Evolutionary conservation across 2,888 invertebrate species (phyloP).

Genomic region (Mesorhabditis sp.): DNA sequence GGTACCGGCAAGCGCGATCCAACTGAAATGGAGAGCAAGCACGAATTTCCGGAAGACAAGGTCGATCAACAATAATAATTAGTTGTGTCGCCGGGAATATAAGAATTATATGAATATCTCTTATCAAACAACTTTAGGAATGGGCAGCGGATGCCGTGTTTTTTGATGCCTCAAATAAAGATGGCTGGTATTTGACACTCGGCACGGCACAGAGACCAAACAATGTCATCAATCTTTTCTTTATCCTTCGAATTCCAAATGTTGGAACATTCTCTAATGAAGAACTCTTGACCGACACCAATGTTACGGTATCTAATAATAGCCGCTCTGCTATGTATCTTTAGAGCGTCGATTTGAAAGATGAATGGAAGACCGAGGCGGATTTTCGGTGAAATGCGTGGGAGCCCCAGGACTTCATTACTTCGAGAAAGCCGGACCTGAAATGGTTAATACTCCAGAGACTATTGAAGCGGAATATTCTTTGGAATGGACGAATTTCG

Average conservation of each 20-base stretch:
- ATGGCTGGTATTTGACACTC: conserved; percentile 57
- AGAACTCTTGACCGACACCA: conserved; percentile 42
- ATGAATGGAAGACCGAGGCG: conserved; percentile 66
- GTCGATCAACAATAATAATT: not conserved
- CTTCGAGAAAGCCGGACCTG: conserved; percentile 18
- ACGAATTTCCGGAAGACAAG: conserved; percentile 27
- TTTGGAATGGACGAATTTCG: conserved; percentile 68
- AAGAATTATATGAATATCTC: not conserved
- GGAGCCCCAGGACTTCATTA: conserved; percentile 58
- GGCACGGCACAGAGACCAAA: conserved; percentile 47
- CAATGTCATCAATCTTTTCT: conserved; percentile 47
- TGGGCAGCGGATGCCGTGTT: conserved; percentile 76
- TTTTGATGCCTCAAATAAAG: conserved; percentile 70
- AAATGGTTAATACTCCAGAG: conserved; percentile 5
- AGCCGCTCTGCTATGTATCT: conserved; percentile 2
- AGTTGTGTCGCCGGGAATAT: no score
- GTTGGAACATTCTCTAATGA: conserved; percentile 67
- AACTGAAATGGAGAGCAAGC: conserved; percentile 39
- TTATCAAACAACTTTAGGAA: conserved; percentile 19
- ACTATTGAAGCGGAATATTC: conserved; percentile 67
- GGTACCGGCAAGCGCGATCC: conserved; percentile 26
- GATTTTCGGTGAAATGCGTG: conserved; percentile 68
- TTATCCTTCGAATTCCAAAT: conserved; percentile 66
- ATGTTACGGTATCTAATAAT: conserved; percentile 34
- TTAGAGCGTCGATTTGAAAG: conserved; percentile 29